A percentile compares a stretch with the other conserved stretches of the same genome.
These are phyloP conservation scores for Elegia similella DNA, from an alignment of 2,888 invertebrate species.

Conservation along the genomic window DNA sequence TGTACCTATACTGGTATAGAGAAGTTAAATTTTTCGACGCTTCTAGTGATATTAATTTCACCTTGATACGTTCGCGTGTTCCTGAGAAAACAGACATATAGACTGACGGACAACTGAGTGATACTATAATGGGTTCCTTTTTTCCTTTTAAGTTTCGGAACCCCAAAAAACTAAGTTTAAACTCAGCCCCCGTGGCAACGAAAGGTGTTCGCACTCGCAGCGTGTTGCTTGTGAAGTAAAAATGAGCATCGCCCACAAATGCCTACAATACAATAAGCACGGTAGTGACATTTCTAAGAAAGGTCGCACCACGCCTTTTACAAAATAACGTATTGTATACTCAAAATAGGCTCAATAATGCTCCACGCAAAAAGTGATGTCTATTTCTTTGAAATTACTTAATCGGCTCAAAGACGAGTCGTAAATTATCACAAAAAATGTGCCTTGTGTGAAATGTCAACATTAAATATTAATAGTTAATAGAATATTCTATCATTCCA, in stretches of 20 bases:
- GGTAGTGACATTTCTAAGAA: slow-evolving; percentile 17
- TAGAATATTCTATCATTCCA: too few relatives aligned
- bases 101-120: too few relatives aligned
- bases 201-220: slow-evolving; percentile 16
- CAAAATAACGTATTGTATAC: slow-evolving; percentile 9
- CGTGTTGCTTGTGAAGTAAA: slow-evolving; percentile 1
- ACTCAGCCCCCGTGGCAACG: slow-evolving; percentile 10
- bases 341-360: neutral
- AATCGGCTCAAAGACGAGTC: neutral
- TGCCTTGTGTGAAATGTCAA: neutral
- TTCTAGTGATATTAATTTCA: too few relatives aligned
- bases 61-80: too few relatives aligned
- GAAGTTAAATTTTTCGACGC: too few relatives aligned
- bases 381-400: slow-evolving; percentile 5
- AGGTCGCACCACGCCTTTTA: slow-evolving; percentile 11
- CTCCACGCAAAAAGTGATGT: slow-evolving; percentile 2
- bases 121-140: too few relatives aligned
- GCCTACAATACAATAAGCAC: slow-evolving; percentile 12
- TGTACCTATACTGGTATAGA: too few relatives aligned
- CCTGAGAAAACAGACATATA: too few relatives aligned
- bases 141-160: too few relatives aligned
- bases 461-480: neutral
- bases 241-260: slow-evolving; percentile 14
- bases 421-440: neutral
- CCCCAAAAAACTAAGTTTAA: slow-evolving; percentile 10